phyloP scores from a whole-genome alignment of 2,888 invertebrate species.

The Luffia ferchaultella region DNA sequence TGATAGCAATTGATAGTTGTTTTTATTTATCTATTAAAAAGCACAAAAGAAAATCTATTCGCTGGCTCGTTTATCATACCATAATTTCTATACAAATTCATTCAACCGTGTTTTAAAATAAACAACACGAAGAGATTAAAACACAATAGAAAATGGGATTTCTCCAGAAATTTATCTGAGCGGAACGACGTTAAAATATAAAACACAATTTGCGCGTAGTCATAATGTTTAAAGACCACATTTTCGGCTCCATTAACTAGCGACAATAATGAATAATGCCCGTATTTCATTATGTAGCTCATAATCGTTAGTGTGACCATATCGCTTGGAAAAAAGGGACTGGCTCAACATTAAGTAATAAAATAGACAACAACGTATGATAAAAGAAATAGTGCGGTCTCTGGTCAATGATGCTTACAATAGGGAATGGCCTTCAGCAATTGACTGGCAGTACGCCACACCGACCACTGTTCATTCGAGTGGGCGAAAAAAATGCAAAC shows the following conservation, averaged over 20 bases:
- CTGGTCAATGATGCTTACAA: too few species aligned
- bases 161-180: neutral
- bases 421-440: too few species aligned
- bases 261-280: neutral
- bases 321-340: too few species aligned
- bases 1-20: too few species aligned
- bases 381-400: too few species aligned
- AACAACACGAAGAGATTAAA: neutral
- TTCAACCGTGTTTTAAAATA: neutral
- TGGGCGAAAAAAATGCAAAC: too few species aligned
- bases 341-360: too few species aligned
- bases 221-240: neutral
- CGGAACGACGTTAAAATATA: neutral
- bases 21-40: too few species aligned
- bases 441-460: too few species aligned
- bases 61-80: neutral
- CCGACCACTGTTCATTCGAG: too few species aligned
- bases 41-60: too few species aligned
- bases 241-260: neutral
- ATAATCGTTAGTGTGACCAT: neutral
- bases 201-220: neutral
- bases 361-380: too few species aligned
- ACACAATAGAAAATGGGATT: neutral
- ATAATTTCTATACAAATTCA: neutral
- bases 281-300: neutral